Percentiles rank a stretch among this genome's conserved stretches.
These are phyloP conservation scores for Eubasilissa regina DNA, from an alignment of 1,140 invertebrate species.

Conservation along the genomic window DNA sequence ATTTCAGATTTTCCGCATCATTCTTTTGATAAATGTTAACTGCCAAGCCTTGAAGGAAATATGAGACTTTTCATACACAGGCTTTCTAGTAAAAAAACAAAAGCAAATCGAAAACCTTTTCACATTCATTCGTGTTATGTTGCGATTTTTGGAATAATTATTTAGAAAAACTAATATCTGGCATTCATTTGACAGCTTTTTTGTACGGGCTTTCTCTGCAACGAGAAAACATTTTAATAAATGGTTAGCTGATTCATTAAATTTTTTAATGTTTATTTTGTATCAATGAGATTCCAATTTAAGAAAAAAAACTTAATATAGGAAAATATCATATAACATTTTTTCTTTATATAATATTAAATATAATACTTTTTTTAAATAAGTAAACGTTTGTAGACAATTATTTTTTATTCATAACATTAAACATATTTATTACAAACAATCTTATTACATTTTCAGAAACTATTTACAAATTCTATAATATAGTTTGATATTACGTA, in stretches of 20 bases:
- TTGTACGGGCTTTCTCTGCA: too few relatives aligned
- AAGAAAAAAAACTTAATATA: not conserved
- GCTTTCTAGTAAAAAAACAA: conserved; percentile 35
- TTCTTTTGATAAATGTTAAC: conserved; percentile 59
- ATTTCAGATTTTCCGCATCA: conserved; percentile 61
- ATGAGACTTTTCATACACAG: conserved; percentile 53
- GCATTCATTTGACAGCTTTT: not conserved
- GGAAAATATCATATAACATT: too few relatives aligned
- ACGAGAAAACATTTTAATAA: too few relatives aligned
- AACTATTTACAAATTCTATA: conserved; percentile 44
- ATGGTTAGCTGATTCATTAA: too few relatives aligned
- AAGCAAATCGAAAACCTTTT: conserved; percentile 26
- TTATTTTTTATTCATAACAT: conserved; percentile 50
- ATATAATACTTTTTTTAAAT: not conserved
- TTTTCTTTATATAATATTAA: too few relatives aligned
- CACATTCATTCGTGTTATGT: not conserved
- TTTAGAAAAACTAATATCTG: conserved; percentile 3
- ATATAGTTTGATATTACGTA: conserved; percentile 43
- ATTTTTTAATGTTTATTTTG: not conserved
- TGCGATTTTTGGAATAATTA: conserved; percentile 9
- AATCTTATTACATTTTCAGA: conserved; percentile 39
- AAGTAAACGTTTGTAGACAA: conserved; percentile 25
- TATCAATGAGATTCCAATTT: not conserved
- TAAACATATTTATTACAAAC: conserved; percentile 48
- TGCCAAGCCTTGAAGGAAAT: conserved; percentile 53